Base-by-base conservation (phyloP, 2,888 invertebrate genomes). In the Lordiphosa fenestrarum region DNA sequence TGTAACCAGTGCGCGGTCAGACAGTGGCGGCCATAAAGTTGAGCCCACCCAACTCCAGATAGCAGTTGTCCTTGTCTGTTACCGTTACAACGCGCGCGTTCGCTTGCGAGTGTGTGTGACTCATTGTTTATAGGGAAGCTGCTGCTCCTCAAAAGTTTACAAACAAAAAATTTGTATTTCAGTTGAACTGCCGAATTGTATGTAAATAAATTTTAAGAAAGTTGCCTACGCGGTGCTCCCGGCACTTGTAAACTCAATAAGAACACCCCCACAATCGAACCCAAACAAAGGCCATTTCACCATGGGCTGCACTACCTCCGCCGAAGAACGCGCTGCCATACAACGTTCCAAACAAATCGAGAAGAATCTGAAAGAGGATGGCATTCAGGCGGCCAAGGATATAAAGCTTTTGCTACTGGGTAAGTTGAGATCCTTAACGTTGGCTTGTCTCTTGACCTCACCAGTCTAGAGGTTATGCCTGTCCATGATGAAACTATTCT, bases 301-400 rank as follows among this genome's bases (percentile, higher is more conserved):
- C 90, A 98, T 99, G 98, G 99, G 99, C 91, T 99, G 99, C 93
- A 97, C 98, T 90, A 96, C 98, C 94, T 98, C 98, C 90, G 98
- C 98, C 87, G 99, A 99, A 91, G 99, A 99, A 92, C 94, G 98
- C 91, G 97, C 97, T 90, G 98, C 99, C 87, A 93, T 97, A 90
- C 98, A 98, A 91, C 94, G 98, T 90, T 98, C 96, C 91, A 96
- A 96, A 91, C 95, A 95, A 91, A 99, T 99, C 89, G 99, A 99
- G 91, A 97, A 96, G 91, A 96, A 96, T 90, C 92, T 99, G 85
- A 99, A 99, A 91, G 98, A 98, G 90, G 99, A 99, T 91, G 98
- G 98, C 76, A 95, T 98, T 86, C 97, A 97, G 91, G 98, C 98
- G 69, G 98, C 98, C 87, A 98, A 98, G 92, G 99, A 99, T 92